Percentiles rank a stretch among this genome's conserved stretches.
These are phyloP conservation scores for Ptychobarbus kaznakovi DNA, from an alignment of 2,797 vertebrate genomes.

Conservation along the genomic window DNA sequence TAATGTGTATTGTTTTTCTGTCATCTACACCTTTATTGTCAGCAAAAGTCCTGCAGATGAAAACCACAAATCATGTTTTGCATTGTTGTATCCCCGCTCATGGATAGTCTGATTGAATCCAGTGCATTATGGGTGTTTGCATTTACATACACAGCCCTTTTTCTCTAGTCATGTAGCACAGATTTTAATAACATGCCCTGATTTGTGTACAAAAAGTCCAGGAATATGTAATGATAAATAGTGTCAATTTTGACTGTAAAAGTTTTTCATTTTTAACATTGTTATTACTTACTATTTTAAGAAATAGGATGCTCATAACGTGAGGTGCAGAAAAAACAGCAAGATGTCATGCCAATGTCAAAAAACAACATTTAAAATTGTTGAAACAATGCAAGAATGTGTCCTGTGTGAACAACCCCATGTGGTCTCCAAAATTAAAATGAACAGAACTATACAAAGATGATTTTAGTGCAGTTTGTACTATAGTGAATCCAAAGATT, in stretches of 20 bases:
- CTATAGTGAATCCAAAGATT: neutral
- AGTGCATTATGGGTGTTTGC: neutral
- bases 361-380: neutral
- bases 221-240: neutral
- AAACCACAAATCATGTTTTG: no score
- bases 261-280: neutral
- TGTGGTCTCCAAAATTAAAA: neutral
- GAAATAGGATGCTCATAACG: neutral
- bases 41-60: no score
- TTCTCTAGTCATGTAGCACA: neutral
- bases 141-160: neutral
- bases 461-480: neutral
- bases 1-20: no score
- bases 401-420: conserved; percentile 1
- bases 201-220: neutral
- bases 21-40: no score
- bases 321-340: neutral
- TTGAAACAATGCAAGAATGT: neutral
- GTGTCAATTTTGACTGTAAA: neutral
- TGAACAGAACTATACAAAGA: neutral
- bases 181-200: neutral
- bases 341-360: no score
- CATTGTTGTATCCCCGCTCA: no score
- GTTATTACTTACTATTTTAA: neutral
- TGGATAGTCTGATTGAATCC: neutral